Evolutionary conservation across 2,113 vertebrate species (phyloP).

Genomic region (Heterochromis multidens): DNA sequence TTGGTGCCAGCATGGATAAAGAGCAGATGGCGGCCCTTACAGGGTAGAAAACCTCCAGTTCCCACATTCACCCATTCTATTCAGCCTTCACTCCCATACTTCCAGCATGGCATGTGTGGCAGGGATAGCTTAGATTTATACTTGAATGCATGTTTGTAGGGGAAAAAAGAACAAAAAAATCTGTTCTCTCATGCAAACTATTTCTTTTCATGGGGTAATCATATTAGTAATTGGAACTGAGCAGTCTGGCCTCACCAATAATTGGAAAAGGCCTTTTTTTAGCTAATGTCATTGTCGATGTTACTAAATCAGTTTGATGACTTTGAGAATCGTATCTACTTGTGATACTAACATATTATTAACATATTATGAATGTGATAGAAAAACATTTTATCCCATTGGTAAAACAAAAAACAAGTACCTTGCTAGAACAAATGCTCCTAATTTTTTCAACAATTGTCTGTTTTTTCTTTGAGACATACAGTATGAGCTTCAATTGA

Average conservation of each 20-base stretch:
- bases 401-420: background rate
- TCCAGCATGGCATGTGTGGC: constrained; percentile 50
- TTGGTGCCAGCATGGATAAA: constrained; percentile 65
- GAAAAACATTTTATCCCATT: background rate
- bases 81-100: constrained; percentile 50
- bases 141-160: constrained; percentile 52
- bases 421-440: background rate
- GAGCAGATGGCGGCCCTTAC: constrained; percentile 72
- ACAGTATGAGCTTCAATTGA: background rate
- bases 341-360: too few species aligned
- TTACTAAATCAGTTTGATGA: background rate
- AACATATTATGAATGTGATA: background rate
- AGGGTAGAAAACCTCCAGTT: constrained; percentile 56
- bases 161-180: constrained; percentile 25
- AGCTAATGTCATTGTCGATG: too few species aligned
- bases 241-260: background rate
- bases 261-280: background rate
- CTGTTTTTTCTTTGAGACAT: background rate
- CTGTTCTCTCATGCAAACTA: constrained; percentile 4
- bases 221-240: constrained; percentile 23
- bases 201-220: constrained; percentile 50
- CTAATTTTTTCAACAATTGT: background rate
- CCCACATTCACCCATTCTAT: constrained; percentile 60
- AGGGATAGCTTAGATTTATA: constrained; percentile 42
- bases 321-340: background rate